Evolutionary conservation across 2,797 vertebrate species (phyloP), one percentile per base, ranked within the genome.

Genomic region (Anguilla megastoma): DNA sequence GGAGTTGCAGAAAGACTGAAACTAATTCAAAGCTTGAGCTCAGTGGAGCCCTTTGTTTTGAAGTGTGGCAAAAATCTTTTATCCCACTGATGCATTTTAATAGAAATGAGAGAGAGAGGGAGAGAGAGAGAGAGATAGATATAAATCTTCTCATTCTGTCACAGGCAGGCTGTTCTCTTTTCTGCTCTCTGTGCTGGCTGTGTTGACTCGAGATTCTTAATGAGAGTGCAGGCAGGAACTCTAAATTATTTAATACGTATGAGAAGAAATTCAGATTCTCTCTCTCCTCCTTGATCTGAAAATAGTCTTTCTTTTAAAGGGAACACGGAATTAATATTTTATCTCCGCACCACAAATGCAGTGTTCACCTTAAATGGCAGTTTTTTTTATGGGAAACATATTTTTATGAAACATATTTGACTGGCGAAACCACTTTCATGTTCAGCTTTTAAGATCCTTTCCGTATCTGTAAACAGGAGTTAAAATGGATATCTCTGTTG

Each of bases 191-290:
- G 83, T 48, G 41, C 83, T 87, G 30, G 30, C 91, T 93, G 90
- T 90, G 93, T 94, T 89, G 89, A 91, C 93, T 93, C 92, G 92
- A 88, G 92, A 91, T 91, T 91, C 88, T 92, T 95, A 95, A 95
- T 96, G 93, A 96, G 94, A 93, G 92, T 91, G 91, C 92, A 92
- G 93, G 90, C 92, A 90, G 91, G 87, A 90, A 86, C 91, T 93
- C 92, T 96, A 95, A 96, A 96, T 96, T 94, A 96, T 96, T 96
- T 94, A 96, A 95, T 94, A 94, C 95, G 93, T 93, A 91, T 91
- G 93, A 94, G 93, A 95, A 92, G 87, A 94, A 93, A 94, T 92
- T 93, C 88, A 85, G 88, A 93, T 90, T 90, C 88, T 89, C 87
- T 86, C 33, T 86, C 33, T 83, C 86, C 88, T 89, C 89, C 90